phyloP scores from a whole-genome alignment of 2,888 invertebrate genomes.

The Synanthedon vespiformis region DNA sequence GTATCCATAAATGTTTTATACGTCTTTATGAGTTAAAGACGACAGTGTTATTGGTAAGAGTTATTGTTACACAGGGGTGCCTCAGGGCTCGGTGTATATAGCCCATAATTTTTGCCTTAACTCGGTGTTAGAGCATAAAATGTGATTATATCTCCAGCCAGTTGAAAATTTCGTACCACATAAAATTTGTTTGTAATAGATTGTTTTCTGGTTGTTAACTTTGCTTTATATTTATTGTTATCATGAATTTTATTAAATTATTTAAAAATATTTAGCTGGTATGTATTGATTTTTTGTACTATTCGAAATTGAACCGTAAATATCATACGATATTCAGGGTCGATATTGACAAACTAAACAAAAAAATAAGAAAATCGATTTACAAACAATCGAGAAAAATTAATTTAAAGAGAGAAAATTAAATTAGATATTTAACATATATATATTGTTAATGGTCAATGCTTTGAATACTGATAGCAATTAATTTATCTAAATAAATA shows the following conservation, averaged over 20 bases:
- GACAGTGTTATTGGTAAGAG: conserved; percentile 57
- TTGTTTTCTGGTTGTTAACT: conserved; percentile 51
- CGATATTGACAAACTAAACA: too few relatives aligned
- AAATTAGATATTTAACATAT: too few relatives aligned
- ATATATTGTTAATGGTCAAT: too few relatives aligned
- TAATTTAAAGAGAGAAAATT: too few relatives aligned
- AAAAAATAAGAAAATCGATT: too few relatives aligned
- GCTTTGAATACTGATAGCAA: too few relatives aligned
- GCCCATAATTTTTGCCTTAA: conserved; percentile 66
- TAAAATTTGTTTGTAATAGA: conserved; percentile 54
- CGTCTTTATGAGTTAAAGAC: conserved; percentile 43
- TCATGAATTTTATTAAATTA: conserved; percentile 9
- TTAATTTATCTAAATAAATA: too few relatives aligned
- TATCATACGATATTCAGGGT: too few relatives aligned
- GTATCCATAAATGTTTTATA: conserved; percentile 26
- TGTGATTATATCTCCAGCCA: conserved; percentile 62
- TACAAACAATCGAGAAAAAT: too few relatives aligned
- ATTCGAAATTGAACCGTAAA: too few relatives aligned
- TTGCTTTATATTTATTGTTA: conserved; percentile 37
- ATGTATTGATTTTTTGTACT: neutral
- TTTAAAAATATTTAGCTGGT: neutral
- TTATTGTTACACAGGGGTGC: conserved; percentile 58
- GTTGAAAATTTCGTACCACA: conserved; percentile 54
- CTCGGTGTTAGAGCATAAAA: conserved; percentile 68
- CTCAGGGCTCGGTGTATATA: conserved; percentile 45